Conservation (phyloP, 2,113 vertebrate species). For the Halcyon senegalensis region DNA sequence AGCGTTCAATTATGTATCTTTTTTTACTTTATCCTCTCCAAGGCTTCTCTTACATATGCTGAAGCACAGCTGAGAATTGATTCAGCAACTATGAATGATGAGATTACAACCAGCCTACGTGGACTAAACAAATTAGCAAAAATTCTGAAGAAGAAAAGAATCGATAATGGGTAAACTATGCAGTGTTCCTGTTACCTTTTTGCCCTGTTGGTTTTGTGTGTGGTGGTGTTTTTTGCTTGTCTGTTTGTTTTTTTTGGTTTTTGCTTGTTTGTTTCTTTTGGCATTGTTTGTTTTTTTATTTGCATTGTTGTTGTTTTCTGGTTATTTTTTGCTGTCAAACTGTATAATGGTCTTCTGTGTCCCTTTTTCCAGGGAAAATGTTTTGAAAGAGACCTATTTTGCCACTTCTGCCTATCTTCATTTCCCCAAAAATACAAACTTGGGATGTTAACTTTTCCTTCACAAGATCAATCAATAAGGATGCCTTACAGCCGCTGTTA, state of each 20-base stretch:
- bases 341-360: neutral
- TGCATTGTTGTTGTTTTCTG: too few species aligned
- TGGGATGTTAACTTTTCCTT: neutral
- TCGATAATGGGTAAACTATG: slow-evolving; percentile 86
- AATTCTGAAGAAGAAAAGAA: slow-evolving; percentile 89
- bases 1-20: neutral
- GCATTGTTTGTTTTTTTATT: too few species aligned
- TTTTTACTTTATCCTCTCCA: neutral
- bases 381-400: neutral
- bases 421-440: neutral
- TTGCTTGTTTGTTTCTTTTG: too few species aligned
- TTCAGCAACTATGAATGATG: slow-evolving; percentile 86
- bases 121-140: slow-evolving; percentile 93
- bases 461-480: neutral
- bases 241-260: too few species aligned
- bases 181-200: neutral
- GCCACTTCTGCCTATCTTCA: neutral
- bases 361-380: neutral
- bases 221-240: too few species aligned
- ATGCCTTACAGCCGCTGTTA: neutral
- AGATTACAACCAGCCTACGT: slow-evolving; percentile 87
- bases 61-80: slow-evolving; percentile 98
- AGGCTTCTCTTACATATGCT: slow-evolving; percentile 96
- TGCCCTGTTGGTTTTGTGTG: too few species aligned
- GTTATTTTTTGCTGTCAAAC: neutral